Percentiles rank a stretch among this genome's conserved stretches.
Evolutionary conservation across 2,797 vertebrate species (phyloP).

Genomic region (Diplodus sargus): DNA sequence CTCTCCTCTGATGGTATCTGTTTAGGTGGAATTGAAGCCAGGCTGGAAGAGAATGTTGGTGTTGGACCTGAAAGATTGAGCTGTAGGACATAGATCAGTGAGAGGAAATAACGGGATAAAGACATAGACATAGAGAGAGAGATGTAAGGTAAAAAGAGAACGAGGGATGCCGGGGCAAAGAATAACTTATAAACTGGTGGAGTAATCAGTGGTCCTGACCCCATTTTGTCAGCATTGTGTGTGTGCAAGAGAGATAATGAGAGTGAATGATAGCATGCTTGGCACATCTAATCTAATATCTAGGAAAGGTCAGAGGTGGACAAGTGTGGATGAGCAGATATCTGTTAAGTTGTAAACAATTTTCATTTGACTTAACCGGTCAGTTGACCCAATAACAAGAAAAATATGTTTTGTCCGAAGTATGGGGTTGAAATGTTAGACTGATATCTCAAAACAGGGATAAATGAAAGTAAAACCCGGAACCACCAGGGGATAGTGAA

Average conservation of each 20-base stretch:
- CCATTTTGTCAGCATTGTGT: conserved; percentile 76
- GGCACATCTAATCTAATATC: conserved; percentile 54
- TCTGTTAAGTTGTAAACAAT: not conserved
- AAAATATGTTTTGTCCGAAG: not conserved
- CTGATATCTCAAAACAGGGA: not conserved
- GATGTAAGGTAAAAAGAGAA: conserved; percentile 69
- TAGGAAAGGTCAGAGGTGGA: conserved; percentile 38
- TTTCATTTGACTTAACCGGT: conserved; percentile 7
- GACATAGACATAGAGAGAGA: conserved; percentile 87
- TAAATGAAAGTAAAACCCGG: not conserved
- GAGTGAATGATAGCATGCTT: conserved; percentile 50
- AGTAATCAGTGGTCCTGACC: conserved; percentile 75
- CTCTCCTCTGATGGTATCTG: conserved; percentile 94
- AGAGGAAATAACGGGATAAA: conserved; percentile 67
- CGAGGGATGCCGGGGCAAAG: conserved; percentile 64
- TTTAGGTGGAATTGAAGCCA: conserved; percentile 94
- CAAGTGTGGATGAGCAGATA: conserved; percentile 18
- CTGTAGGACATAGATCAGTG: conserved; percentile 72
- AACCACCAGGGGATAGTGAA: not conserved
- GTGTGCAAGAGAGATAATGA: conserved; percentile 58
- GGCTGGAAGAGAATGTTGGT: conserved; percentile 86
- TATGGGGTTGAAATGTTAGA: not conserved
- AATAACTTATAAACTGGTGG: conserved; percentile 51
- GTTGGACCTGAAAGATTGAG: conserved; percentile 84
- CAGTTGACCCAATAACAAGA: conserved; percentile 13